These are phyloP conservation scores for Luperina nickerlii DNA, from an alignment of 2,888 invertebrate genomes.

Conservation along the genomic window DNA sequence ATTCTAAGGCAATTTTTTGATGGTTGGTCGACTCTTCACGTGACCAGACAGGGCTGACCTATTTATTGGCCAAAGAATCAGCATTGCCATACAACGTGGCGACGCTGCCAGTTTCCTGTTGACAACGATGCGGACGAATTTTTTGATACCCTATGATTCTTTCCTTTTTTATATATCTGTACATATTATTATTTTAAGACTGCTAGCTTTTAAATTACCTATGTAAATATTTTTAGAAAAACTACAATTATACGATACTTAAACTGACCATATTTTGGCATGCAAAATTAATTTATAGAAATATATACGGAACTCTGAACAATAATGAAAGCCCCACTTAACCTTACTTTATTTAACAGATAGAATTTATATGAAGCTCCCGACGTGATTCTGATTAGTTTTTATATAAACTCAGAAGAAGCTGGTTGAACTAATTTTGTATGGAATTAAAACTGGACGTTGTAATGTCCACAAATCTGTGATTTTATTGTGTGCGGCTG, in stretches of 20 bases:
- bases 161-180: neutral
- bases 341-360: slow-evolving; percentile 70
- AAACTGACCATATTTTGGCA: neutral
- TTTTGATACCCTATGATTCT: neutral
- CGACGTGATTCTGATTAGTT: slow-evolving; percentile 79
- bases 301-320: slow-evolving; percentile 44
- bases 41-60: neutral
- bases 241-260: neutral
- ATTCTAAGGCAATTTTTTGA: neutral
- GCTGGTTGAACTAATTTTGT: slow-evolving; percentile 81
- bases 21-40: neutral
- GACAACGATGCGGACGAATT: neutral
- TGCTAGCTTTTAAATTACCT: neutral
- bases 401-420: slow-evolving; percentile 79
- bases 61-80: too few species aligned
- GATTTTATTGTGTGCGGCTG: slow-evolving; percentile 82
- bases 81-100: too few species aligned
- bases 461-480: slow-evolving; percentile 83
- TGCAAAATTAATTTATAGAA: neutral
- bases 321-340: slow-evolving; percentile 27
- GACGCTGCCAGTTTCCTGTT: neutral
- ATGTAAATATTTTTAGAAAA: neutral
- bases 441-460: slow-evolving; percentile 80
- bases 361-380: slow-evolving; percentile 78
- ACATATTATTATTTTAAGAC: neutral